A percentile compares a stretch with the other conserved stretches of the same genome.
Evolutionary conservation across 2,888 invertebrate species (phyloP).

Genomic region (Microdon myrmicae): DNA sequence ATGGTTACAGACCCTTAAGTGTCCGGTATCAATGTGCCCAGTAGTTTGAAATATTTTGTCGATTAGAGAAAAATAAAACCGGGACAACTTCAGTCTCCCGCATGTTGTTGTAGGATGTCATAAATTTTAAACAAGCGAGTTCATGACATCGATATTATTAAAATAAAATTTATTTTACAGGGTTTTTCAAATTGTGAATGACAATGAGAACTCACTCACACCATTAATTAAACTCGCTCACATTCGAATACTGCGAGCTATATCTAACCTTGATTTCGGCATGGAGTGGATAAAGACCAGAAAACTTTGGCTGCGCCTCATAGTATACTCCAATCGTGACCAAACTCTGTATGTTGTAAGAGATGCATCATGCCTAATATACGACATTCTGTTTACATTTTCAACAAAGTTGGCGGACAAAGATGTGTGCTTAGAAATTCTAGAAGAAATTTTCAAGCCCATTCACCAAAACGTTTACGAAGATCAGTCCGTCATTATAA

Average conservation of each 20-base stretch:
- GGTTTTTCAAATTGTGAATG: slow-evolving; percentile 55
- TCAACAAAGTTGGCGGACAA: slow-evolving; percentile 67
- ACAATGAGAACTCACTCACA: slow-evolving; percentile 61
- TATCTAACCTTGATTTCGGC: slow-evolving; percentile 74
- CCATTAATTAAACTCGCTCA: slow-evolving; percentile 76
- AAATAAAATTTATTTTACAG: slow-evolving; percentile 55
- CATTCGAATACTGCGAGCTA: slow-evolving; percentile 72
- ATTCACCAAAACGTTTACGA: slow-evolving; percentile 70
- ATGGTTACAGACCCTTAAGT: too few species aligned
- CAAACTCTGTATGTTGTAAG: slow-evolving; percentile 78
- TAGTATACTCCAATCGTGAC: slow-evolving; percentile 73
- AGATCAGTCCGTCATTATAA: slow-evolving; percentile 59
- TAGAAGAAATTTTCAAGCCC: slow-evolving; percentile 71
- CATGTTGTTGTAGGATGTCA: too few species aligned
- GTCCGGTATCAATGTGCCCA: too few species aligned
- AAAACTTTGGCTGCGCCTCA: slow-evolving; percentile 74
- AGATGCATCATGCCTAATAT: slow-evolving; percentile 74
- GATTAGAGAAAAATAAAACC: too few species aligned
- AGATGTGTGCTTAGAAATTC: slow-evolving; percentile 69
- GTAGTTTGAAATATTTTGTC: too few species aligned
- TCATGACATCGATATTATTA: too few species aligned
- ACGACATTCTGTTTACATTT: slow-evolving; percentile 70
- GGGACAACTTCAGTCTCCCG: too few species aligned
- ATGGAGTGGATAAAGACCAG: slow-evolving; percentile 73
- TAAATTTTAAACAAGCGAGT: too few species aligned